Percentiles rank a stretch among this genome's conserved stretches.
Evolutionary conservation across 2,113 vertebrate genomes (phyloP).

Genomic region (Gorilla gorilla): DNA sequence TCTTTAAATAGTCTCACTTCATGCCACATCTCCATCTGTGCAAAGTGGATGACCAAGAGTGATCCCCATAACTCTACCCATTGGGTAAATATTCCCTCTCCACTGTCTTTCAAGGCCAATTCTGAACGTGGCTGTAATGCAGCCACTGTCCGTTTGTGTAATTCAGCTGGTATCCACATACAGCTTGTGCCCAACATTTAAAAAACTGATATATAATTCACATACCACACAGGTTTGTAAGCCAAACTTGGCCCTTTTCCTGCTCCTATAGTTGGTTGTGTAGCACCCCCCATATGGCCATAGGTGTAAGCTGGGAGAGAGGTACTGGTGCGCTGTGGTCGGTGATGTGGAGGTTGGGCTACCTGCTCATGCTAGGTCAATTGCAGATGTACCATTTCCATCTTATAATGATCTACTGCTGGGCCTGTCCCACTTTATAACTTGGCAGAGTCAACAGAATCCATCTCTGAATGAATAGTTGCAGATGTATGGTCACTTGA

Average conservation of each 20-base stretch:
- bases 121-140: neutral
- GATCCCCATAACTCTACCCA: neutral
- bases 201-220: neutral
- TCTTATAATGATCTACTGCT: neutral
- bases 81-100: neutral
- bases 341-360: neutral
- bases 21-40: neutral
- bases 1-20: neutral
- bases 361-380: neutral
- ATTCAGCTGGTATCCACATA: neutral
- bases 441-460: neutral
- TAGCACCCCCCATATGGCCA: neutral
- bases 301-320: neutral
- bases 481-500: neutral
- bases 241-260: neutral
- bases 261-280: neutral
- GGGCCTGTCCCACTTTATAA: neutral
- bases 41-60: neutral
- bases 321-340: too few species aligned
- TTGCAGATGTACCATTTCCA: neutral
- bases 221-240: neutral
- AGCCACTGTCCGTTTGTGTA: neutral
- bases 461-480: neutral
- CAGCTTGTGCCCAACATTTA: neutral
- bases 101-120: neutral